Conservation (phyloP, 2,113 vertebrate species). For the Natator depressus region DNA sequence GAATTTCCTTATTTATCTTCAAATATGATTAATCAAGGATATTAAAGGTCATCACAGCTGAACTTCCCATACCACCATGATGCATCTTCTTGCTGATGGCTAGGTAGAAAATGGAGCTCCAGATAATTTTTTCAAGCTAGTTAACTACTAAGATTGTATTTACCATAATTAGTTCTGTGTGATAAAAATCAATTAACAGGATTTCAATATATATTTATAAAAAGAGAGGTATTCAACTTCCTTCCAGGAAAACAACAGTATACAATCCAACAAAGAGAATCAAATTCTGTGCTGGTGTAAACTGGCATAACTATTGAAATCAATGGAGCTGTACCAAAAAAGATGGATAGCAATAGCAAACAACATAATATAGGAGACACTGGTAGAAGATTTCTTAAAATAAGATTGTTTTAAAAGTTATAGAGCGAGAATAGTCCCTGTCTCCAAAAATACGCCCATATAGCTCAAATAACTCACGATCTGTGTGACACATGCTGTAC, state of each 20-base stretch:
- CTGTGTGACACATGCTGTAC: neutral
- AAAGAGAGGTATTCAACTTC: neutral
- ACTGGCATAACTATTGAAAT: neutral
- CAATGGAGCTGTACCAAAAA: neutral
- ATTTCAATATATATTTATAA: neutral
- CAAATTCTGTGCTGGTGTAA: fast-evolving
- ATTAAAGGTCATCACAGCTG: neutral
- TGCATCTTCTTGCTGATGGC: neutral
- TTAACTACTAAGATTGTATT: neutral
- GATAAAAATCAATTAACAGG: neutral
- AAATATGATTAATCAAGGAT: neutral
- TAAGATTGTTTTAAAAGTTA: neutral
- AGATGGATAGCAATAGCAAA: fast-evolving
- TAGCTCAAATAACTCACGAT: neutral
- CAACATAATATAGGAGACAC: neutral
- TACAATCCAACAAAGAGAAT: fast-evolving
- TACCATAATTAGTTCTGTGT: neutral
- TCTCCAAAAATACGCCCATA: neutral
- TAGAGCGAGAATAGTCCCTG: neutral
- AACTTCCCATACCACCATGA: neutral
- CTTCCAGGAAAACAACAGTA: fast-evolving
- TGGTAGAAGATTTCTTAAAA: neutral
- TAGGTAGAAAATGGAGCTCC: neutral
- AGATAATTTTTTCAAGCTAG: neutral
- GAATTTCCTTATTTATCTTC: neutral